Evolutionary conservation across 2,797 vertebrate genomes (phyloP), one percentile per base, ranked within the genome.

Genomic region (Mycteria americana): DNA sequence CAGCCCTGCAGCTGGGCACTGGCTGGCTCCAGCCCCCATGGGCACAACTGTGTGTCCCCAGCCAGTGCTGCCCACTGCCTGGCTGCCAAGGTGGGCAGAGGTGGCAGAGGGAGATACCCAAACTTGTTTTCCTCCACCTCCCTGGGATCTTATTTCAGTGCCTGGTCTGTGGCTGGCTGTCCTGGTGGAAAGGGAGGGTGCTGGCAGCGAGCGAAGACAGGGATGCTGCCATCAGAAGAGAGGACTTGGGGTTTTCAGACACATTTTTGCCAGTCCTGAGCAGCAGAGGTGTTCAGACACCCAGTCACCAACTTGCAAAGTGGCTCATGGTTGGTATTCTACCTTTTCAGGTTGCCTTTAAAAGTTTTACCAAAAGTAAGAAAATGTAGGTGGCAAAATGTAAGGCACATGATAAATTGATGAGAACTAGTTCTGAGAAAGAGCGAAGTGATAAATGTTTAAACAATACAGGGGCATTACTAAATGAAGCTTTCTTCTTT

Each of bases 351-450:
- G 46, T 88, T 83, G 86, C 63, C 59, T 92, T 81, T 93, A 81
- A 96, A 97, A 94, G 51, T 76, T 88, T 96, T 75, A 90, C 53
- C 27, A 43, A 86, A 92, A 77, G 85, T 60, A 88, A 79, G 70
- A 92, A 85, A 96, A 96, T 30, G 76, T 77, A 85, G 53, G 60
- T 89, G 93, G 84, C 45, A 91, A 83, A 91, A 95, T 70, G 73
- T 63, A 82, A 96, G 82, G 63, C 30, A 6, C 84, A 97, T 98
- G 83, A 96, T 94, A 97, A 97, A 98, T 97, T 95, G 79, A 97
- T 97, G 92, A 97, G 91, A 89, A 94, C 56, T 56, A 35, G 65
- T 96, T 97, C 75, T 94, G 84, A 84, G 95, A 94, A 89, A 94
- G 89, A 95, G 90, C 74, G 65, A 91, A 79, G 56, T 81, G 62